These are phyloP conservation scores for Trichoplusia ni DNA, from an alignment of 1,140 invertebrate species.

Conservation along the genomic window DNA sequence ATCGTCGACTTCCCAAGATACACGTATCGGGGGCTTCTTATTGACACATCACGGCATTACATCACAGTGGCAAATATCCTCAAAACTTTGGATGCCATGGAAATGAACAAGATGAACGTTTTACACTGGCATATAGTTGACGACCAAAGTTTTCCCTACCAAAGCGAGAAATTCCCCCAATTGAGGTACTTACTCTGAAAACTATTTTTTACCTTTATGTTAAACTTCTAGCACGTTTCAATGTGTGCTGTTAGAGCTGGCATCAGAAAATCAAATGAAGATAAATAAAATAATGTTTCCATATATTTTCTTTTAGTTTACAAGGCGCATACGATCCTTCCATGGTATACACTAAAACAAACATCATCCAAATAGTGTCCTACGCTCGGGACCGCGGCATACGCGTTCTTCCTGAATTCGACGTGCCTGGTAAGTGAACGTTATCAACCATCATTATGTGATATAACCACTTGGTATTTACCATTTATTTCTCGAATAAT, in stretches of 20 bases:
- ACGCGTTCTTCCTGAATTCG: conserved; percentile 94
- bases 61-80: conserved; percentile 85
- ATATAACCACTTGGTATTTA: too few relatives aligned
- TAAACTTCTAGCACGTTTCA: too few relatives aligned
- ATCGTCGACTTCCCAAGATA: conserved; percentile 87
- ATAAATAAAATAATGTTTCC: background rate
- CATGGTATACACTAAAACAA: conserved; percentile 86
- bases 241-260: too few relatives aligned
- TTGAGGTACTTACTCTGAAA: conserved; percentile 82
- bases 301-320: conserved; percentile 71
- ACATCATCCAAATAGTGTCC: conserved; percentile 85
- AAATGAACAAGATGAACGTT: conserved; percentile 95
- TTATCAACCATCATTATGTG: too few relatives aligned
- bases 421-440: conserved; percentile 89
- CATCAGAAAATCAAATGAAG: background rate
- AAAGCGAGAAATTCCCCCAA: conserved; percentile 88
- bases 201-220: too few relatives aligned
- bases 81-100: conserved; percentile 90
- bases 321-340: conserved; percentile 87
- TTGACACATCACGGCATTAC: conserved; percentile 93
- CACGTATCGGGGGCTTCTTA: conserved; percentile 88
- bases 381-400: conserved; percentile 92
- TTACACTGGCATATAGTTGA: conserved; percentile 98
- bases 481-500: too few relatives aligned
- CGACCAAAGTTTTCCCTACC: conserved; percentile 95